Percentiles rank a stretch among this genome's conserved stretches.
Conservation (phyloP, 2,888 invertebrate genomes). For the Syrista parreyssii region DNA sequence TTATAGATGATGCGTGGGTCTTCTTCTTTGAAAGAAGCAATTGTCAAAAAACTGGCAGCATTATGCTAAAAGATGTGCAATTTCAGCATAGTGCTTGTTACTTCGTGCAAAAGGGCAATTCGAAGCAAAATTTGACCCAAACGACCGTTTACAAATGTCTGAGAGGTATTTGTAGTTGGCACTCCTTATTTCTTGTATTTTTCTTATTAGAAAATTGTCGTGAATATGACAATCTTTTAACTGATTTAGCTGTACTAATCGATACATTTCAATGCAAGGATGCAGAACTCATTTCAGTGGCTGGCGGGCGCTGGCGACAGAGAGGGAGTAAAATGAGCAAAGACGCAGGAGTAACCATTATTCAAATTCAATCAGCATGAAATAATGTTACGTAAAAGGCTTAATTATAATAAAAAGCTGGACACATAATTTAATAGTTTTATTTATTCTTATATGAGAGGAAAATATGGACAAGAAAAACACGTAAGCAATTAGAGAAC, state of each 20-base stretch:
- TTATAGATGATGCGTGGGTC: constrained; percentile 28
- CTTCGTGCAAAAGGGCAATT: constrained; percentile 28
- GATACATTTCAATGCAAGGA: neutral
- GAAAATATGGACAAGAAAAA: no score
- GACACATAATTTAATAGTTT: no score
- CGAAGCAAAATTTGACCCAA: constrained; percentile 31
- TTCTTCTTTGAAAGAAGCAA: constrained; percentile 26
- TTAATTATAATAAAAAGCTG: no score
- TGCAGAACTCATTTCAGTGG: no score
- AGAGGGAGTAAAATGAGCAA: no score
- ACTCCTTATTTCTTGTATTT: neutral
- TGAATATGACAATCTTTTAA: neutral
- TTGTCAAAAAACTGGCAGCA: constrained; percentile 31
- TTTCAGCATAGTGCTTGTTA: constrained; percentile 33
- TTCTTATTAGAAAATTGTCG: neutral
- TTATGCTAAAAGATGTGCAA: constrained; percentile 34
- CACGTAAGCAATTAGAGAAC: no score
- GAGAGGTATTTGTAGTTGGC: constrained; percentile 25
- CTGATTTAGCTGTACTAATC: neutral
- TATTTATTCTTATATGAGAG: no score
- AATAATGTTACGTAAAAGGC: no score
- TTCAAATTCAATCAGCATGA: no score
- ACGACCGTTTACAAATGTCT: constrained; percentile 32
- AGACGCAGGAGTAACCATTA: no score
- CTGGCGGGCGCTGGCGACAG: no score